Percentiles rank a stretch among this genome's conserved stretches.
phyloP scores from a whole-genome alignment of 2,888 invertebrate genomes.

The Argyra leucocephala region DNA sequence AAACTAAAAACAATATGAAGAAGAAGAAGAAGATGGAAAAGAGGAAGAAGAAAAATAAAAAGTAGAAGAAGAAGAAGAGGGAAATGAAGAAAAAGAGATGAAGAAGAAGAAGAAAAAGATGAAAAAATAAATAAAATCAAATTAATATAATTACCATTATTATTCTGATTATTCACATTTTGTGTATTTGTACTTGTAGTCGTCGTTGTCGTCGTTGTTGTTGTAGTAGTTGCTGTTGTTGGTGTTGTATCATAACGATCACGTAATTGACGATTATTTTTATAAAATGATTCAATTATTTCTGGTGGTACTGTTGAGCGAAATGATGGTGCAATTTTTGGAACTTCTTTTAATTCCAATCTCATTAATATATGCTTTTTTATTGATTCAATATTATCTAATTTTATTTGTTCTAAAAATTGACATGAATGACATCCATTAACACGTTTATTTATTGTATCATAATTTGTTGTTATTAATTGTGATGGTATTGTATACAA shows the following conservation, averaged over 20 bases:
- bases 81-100: too few species aligned
- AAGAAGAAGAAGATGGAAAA: too few species aligned
- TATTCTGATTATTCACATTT: background rate
- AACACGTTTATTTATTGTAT: too few species aligned
- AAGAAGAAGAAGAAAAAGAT: too few species aligned
- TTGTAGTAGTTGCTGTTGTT: too few species aligned
- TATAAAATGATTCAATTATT: constrained; percentile 45
- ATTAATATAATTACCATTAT: background rate
- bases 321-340: constrained; percentile 50
- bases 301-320: constrained; percentile 49
- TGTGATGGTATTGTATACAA: too few species aligned
- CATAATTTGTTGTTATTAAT: too few species aligned
- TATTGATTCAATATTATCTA: constrained; percentile 53
- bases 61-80: too few species aligned
- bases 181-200: background rate
- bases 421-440: constrained; percentile 49
- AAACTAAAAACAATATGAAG: too few species aligned
- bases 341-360: constrained; percentile 52
- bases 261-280: constrained; percentile 19
- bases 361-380: constrained; percentile 56
- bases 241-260: too few species aligned
- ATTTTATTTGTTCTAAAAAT: constrained; percentile 49
- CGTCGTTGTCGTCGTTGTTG: too few species aligned
- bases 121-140: background rate
- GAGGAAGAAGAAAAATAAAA: too few species aligned